Conservation (phyloP, 2,113 vertebrate species). For the Myodes glareolus region DNA sequence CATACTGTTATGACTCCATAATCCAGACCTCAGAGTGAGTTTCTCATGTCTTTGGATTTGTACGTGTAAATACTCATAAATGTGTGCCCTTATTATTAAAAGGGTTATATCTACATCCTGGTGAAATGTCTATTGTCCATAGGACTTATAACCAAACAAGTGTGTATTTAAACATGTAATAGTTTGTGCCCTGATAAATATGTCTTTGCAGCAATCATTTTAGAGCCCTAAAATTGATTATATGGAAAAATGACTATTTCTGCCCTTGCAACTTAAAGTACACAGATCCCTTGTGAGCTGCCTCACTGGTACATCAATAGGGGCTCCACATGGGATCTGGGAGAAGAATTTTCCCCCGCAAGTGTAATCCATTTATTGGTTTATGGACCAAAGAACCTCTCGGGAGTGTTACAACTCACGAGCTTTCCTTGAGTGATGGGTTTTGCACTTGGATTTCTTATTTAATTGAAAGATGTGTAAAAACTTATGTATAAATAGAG, state of each 20-base stretch:
- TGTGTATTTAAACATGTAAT: conserved; percentile 70
- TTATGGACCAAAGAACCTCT: conserved; percentile 82
- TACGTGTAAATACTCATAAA: neutral
- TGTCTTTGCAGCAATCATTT: conserved; percentile 66
- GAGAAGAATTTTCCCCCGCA: conserved; percentile 70
- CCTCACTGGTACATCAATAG: conserved; percentile 76
- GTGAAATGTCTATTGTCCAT: neutral
- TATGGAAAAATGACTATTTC: conserved; percentile 60
- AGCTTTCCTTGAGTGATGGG: conserved; percentile 78
- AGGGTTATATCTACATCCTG: neutral
- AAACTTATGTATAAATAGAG: conserved; percentile 81
- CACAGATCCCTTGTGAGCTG: neutral
- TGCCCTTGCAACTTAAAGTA: conserved; percentile 17
- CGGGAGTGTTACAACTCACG: conserved; percentile 76
- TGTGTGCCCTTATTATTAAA: neutral
- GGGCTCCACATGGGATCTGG: conserved; percentile 53
- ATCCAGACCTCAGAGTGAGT: neutral
- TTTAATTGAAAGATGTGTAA: conserved; percentile 82
- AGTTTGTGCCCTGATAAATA: conserved; percentile 55
- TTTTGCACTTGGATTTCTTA: conserved; percentile 81
- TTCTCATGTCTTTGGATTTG: neutral
- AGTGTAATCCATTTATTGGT: conserved; percentile 83
- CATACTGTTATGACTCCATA: neutral
- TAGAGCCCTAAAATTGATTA: conserved; percentile 68
- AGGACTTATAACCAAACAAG: conserved; percentile 53